Conservation (phyloP, 2,113 vertebrate genomes). For the Gymnogyps californianus region DNA sequence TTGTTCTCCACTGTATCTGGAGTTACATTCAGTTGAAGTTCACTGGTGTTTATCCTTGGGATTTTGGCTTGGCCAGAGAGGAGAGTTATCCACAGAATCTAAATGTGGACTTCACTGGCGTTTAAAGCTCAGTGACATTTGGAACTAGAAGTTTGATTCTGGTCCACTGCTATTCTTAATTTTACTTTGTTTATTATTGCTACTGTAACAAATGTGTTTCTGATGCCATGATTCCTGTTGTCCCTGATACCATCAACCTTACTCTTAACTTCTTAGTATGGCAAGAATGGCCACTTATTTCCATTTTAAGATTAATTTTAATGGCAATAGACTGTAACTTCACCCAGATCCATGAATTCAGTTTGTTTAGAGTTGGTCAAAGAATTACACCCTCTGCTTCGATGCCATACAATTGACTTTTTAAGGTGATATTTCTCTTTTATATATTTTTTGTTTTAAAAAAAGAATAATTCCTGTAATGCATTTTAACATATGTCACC, state of each 20-base stretch:
- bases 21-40: neutral
- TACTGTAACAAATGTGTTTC: neutral
- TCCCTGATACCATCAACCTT: neutral
- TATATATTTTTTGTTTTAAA: neutral
- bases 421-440: neutral
- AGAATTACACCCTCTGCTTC: neutral
- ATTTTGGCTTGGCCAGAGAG: neutral
- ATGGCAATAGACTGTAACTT: neutral
- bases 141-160: neutral
- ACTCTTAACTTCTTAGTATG: neutral
- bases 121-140: slow-evolving; percentile 23
- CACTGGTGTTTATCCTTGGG: neutral
- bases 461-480: neutral
- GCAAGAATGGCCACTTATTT: neutral
- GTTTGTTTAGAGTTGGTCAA: neutral
- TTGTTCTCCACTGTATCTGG: neutral
- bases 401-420: neutral
- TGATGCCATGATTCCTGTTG: neutral
- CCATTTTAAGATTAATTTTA: neutral
- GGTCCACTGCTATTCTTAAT: neutral
- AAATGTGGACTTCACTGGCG: neutral
- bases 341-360: neutral
- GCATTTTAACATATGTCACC: neutral
- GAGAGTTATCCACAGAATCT: neutral
- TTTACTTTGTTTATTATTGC: neutral